A percentile compares a stretch with the other conserved stretches of the same genome.
Conservation (phyloP, 2,888 invertebrate species). For the Gasteruption jaculator region DNA sequence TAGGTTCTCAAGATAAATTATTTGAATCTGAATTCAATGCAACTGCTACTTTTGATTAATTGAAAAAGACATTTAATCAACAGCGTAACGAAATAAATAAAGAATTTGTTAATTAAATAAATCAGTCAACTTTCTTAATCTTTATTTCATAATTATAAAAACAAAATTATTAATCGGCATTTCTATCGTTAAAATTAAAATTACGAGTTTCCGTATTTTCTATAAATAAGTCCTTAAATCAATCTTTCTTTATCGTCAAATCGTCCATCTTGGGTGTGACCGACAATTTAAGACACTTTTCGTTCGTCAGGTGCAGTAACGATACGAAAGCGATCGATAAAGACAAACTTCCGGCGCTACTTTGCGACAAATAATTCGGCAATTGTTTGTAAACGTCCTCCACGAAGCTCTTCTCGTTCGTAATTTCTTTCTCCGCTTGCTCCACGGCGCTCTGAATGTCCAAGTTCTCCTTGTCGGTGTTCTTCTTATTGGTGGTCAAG, state of each 20-base stretch:
- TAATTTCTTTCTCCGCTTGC: constrained; percentile 14
- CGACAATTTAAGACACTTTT: constrained; percentile 58
- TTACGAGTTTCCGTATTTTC: too few species aligned
- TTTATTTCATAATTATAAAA: too few species aligned
- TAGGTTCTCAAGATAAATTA: too few species aligned
- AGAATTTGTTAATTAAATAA: too few species aligned
- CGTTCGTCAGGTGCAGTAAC: constrained; percentile 80
- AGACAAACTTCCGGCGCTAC: constrained; percentile 70
- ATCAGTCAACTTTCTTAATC: too few species aligned
- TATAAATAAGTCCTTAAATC: too few species aligned
- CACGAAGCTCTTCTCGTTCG: constrained; percentile 25
- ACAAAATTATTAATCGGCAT: too few species aligned
- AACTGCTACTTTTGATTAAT: too few species aligned
- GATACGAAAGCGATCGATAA: constrained; percentile 76
- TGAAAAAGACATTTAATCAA: too few species aligned
- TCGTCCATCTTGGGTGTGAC: constrained; percentile 30
- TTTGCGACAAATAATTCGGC: constrained; percentile 57
- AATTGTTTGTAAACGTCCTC: constrained; percentile 59
- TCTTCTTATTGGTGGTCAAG: constrained; percentile 44
- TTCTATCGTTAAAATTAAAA: too few species aligned
- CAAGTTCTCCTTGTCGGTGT: constrained; percentile 43
- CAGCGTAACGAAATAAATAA: too few species aligned
- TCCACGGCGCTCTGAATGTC: constrained; percentile 27
- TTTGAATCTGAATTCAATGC: too few species aligned
- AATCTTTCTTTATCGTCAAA: constrained; percentile 25